phyloP scores from a whole-genome alignment of 1,140 invertebrate species.

The Rhopalosiphum maidis region DNA sequence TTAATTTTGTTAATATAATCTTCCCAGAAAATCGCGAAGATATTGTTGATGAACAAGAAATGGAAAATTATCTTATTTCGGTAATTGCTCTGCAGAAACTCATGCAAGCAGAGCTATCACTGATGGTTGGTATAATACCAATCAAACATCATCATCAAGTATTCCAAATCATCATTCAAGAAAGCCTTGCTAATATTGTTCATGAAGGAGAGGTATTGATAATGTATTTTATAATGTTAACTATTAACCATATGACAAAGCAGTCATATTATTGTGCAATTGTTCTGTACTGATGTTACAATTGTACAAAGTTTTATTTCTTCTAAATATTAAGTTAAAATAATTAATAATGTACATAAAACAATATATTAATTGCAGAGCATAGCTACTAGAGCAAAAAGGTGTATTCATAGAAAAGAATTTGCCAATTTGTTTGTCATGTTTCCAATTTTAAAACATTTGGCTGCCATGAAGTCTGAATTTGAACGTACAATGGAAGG shows the following conservation, averaged over 20 bases:
- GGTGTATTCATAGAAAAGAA: constrained; percentile 80
- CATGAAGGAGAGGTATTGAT: constrained; percentile 78
- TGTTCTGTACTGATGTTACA: neutral
- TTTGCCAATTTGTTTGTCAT: constrained; percentile 83
- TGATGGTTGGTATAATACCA: constrained; percentile 86
- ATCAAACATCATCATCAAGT: constrained; percentile 79
- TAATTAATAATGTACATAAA: neutral
- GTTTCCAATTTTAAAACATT: constrained; percentile 85
- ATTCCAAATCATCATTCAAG: constrained; percentile 83
- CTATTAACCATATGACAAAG: neutral
- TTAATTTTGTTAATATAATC: constrained; percentile 23
- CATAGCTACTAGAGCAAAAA: constrained; percentile 78
- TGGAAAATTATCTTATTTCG: constrained; percentile 85
- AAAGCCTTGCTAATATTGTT: constrained; percentile 84
- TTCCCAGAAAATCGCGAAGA: constrained; percentile 68
- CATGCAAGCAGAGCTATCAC: constrained; percentile 83
- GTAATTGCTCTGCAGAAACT: constrained; percentile 86
- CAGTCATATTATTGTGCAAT: neutral
- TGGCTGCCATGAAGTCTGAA: constrained; percentile 80
- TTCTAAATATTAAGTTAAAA: neutral
- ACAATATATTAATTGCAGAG: constrained; percentile 65
- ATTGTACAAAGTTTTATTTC: neutral
- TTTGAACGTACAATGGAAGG: constrained; percentile 81
- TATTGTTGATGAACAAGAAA: constrained; percentile 79
- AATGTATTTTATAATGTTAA: neutral